Evolutionary conservation across 2,797 vertebrate species (phyloP).

Genomic region (Masticophis lateralis): DNA sequence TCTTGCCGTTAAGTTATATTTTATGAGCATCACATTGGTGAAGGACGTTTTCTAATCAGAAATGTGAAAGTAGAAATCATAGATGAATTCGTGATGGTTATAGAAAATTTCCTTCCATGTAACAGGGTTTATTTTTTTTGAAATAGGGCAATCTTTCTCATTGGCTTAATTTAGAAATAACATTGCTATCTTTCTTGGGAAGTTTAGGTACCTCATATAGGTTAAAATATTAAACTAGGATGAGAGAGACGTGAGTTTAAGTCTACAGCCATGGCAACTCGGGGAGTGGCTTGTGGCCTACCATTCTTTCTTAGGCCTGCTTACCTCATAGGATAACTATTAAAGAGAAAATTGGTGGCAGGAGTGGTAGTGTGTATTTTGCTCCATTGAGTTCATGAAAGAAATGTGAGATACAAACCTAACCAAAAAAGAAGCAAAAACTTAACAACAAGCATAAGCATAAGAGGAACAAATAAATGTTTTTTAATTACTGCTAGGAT

Average conservation of each 20-base stretch:
- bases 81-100: not conserved
- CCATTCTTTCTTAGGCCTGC: not conserved
- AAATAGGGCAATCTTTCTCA: not conserved
- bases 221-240: not conserved
- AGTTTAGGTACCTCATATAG: not conserved
- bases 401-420: not conserved
- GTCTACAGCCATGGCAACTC: not conserved
- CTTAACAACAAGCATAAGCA: not conserved
- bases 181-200: not conserved
- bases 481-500: not conserved
- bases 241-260: not conserved
- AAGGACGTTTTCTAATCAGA: not conserved
- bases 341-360: not conserved
- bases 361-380: not conserved
- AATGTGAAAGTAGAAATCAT: not conserved
- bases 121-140: not conserved
- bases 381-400: not conserved
- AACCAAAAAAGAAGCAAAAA: not conserved
- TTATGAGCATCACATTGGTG: not conserved
- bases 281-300: not conserved
- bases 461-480: not conserved
- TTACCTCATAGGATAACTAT: not conserved
- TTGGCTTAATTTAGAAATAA: not conserved
- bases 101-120: not conserved
- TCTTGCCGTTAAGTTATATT: not conserved